These are phyloP conservation scores for Hoplostethus mediterraneus DNA, from an alignment of 2,797 vertebrate species.

Conservation along the genomic window DNA sequence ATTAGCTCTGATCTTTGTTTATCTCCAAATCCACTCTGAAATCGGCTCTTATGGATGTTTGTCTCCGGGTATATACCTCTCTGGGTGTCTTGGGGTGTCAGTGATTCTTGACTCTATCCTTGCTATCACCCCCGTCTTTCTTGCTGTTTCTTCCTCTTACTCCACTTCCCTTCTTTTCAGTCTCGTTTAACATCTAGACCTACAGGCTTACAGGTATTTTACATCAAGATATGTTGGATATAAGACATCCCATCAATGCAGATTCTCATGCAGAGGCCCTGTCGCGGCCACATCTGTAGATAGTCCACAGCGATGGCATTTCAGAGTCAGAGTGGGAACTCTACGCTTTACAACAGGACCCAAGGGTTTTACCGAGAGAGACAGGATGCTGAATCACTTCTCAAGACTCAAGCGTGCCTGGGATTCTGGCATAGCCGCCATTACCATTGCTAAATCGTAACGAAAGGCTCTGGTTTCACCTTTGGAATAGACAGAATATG, in stretches of 20 bases:
- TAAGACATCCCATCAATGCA: constrained; percentile 30
- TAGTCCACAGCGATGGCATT: constrained; percentile 1
- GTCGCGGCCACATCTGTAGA: neutral
- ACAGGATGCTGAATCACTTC: constrained; percentile 8
- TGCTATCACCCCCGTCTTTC: constrained; percentile 6
- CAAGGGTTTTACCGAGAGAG: neutral
- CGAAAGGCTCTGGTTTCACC: constrained; percentile 10
- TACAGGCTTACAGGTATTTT: neutral
- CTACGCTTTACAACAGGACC: neutral
- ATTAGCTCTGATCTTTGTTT: constrained; percentile 66
- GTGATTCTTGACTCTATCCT: neutral
- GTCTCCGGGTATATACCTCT: constrained; percentile 36
- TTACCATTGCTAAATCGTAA: constrained; percentile 9
- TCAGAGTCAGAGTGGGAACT: neutral
- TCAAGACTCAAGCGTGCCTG: neutral
- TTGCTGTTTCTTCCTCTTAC: neutral
- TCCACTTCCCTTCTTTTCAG: neutral
- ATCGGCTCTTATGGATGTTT: constrained; percentile 46
- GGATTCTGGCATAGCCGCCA: constrained; percentile 19
- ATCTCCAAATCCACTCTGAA: constrained; percentile 46
- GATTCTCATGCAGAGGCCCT: neutral
- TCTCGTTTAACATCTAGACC: constrained; percentile 9
- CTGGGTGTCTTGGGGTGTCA: constrained; percentile 12
- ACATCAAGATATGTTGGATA: constrained; percentile 7
- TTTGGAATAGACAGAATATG: constrained; percentile 2